phyloP scores from a whole-genome alignment of 2,113 vertebrate species.

The Carettochelys insculpta region DNA sequence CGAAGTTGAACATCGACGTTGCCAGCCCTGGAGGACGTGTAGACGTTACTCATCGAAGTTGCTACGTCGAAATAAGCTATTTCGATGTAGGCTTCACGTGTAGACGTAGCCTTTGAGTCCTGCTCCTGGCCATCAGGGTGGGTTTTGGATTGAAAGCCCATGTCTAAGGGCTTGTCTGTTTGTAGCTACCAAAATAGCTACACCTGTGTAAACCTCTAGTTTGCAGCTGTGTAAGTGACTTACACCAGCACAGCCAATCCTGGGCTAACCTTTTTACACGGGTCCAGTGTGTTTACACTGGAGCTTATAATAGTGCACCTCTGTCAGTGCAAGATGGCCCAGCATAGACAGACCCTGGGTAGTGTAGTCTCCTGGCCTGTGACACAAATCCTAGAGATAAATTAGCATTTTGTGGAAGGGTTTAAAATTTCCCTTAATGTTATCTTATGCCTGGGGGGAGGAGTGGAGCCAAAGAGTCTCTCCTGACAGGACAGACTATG shows the following conservation, averaged over 20 bases:
- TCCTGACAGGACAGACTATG: slow-evolving; percentile 10
- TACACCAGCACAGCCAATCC: fast-evolving
- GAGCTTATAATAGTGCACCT: fast-evolving
- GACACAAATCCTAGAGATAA: slow-evolving; percentile 35
- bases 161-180: background rate
- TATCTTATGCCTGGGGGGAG: background rate
- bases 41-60: too few species aligned
- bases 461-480: background rate
- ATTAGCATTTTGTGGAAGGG: slow-evolving; percentile 11
- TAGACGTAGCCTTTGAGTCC: background rate
- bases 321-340: fast-evolving
- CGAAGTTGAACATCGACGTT: too few species aligned
- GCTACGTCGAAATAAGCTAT: too few species aligned
- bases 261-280: fast-evolving
- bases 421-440: slow-evolving; percentile 27
- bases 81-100: too few species aligned
- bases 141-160: background rate
- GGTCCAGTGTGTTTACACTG: background rate
- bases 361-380: background rate
- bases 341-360: background rate
- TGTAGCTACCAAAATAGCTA: background rate
- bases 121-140: background rate
- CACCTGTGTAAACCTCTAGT: background rate
- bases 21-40: too few species aligned
- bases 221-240: background rate